Evolutionary conservation across 2,888 invertebrate genomes (phyloP), one percentile per base, ranked within the genome.

Genomic region (Trichogramma evanescens): DNA sequence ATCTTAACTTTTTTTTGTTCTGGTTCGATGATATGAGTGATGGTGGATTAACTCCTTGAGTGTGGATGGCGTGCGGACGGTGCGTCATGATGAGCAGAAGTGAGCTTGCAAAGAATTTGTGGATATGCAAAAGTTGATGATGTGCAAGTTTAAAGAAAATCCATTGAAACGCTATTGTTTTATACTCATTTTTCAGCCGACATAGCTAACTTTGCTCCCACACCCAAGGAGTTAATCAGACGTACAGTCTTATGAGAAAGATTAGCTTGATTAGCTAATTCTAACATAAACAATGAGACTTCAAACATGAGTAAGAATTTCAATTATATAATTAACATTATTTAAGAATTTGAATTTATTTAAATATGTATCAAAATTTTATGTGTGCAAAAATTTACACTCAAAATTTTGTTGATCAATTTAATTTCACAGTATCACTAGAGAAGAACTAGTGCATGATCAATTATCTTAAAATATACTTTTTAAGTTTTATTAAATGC

Each of bases 181-280:
- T 62, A 53, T 61, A 64, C 57, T 62, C 59, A 59, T 64, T 63
- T 48, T 64, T 64, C 64, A 64, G 64, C 64, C 64, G 55, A 64
- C 64, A 58, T 64, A 64, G 64, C 60, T 64, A 64, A 61, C 60
- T 64, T 64, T 64, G 64, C 64, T 64, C 64, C 64, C 64, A 64
- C 64, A 64, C 64, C 60, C 64, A 64, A 64, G 64, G 64, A 59
- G 64, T 64, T 64, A 62, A 64, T 39, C 26, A 61, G 62, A 64
- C 61, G 64, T 62, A 50, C 62, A 60, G 59, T 58, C 62, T 58
- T 58, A 54, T 51, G 42, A 62, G 10, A 40, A 52, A 59, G 61
- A 58, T 66, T 59, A 61, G 58, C 59, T 63, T 44, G 58, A 58
- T 62, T 54, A 26, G 26, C 41, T 50, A 61, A 63, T 59, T 44